A percentile compares a stretch with the other conserved stretches of the same genome.
These are phyloP conservation scores for Marcusenius ussheri DNA, from an alignment of 2,113 vertebrate genomes.

Conservation along the genomic window DNA sequence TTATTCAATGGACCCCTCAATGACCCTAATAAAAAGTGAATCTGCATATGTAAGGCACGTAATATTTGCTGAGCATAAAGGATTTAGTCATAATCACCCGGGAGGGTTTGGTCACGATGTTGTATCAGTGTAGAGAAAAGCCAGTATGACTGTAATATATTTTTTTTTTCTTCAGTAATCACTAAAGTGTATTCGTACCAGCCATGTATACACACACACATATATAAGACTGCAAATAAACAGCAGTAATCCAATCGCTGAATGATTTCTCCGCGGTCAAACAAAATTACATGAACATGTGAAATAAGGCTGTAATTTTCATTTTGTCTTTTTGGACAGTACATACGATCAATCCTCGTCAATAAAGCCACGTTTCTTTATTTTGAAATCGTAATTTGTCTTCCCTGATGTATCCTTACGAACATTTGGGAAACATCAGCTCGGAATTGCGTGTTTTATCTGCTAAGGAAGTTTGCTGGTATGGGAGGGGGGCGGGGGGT, in stretches of 20 bases:
- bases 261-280: too few relatives aligned
- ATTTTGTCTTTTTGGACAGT: neutral
- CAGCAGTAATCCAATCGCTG: neutral
- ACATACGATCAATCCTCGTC: neutral
- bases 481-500: too few relatives aligned
- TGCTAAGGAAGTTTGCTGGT: neutral
- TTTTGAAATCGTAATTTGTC: neutral
- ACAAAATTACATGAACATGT: neutral
- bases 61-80: neutral
- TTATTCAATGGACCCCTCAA: slow-evolving; percentile 6
- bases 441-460: neutral
- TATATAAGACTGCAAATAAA: neutral
- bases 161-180: neutral
- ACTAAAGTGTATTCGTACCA: neutral
- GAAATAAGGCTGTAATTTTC: neutral
- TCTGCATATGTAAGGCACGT: neutral
- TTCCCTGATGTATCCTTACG: neutral
- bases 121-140: neutral
- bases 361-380: neutral
- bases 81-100: neutral
- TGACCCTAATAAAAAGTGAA: slow-evolving; percentile 10
- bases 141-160: neutral
- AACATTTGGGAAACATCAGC: neutral
- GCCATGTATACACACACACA: too few relatives aligned
- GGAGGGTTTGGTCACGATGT: neutral